A percentile compares a stretch with the other conserved stretches of the same genome.
Conservation (phyloP, 2,888 invertebrate genomes). For the Callyntrura sp. region DNA sequence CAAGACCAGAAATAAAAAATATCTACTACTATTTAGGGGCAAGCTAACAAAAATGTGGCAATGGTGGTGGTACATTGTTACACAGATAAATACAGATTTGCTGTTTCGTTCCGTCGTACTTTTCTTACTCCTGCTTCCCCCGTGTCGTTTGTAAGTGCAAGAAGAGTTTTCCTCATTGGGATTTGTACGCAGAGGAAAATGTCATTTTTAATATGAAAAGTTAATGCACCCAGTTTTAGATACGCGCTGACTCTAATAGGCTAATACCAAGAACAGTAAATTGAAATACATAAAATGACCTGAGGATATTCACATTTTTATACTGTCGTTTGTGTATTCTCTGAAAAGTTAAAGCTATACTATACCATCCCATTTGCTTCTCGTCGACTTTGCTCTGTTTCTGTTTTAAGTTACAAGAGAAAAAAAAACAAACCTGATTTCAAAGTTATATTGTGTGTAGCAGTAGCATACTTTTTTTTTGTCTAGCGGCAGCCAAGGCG, state of each 20-base stretch:
- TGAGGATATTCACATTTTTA: conserved; percentile 53
- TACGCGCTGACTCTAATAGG: conserved; percentile 34
- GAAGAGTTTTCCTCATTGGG: not conserved
- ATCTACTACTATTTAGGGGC: not conserved
- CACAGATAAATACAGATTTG: not conserved
- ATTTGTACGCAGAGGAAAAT: not conserved
- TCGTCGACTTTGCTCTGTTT: not conserved
- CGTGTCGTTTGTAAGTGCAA: not conserved
- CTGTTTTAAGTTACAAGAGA: not conserved
- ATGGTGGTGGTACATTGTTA: not conserved
- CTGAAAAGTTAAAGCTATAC: not conserved
- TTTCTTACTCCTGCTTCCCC: not conserved
- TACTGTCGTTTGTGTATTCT: not conserved
- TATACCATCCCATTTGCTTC: not conserved
- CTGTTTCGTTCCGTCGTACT: not conserved
- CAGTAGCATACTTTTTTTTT: too few relatives aligned
- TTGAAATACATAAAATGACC: conserved; percentile 54
- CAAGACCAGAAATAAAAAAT: not conserved
- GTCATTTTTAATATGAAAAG: conserved; percentile 40
- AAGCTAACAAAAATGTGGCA: not conserved
- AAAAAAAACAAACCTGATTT: too few relatives aligned
- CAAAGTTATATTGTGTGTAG: too few relatives aligned
- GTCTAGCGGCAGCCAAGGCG: too few relatives aligned
- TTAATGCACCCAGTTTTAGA: conserved; percentile 12
- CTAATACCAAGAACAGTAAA: conserved; percentile 52